Evolutionary conservation across 2,797 vertebrate species (phyloP), one percentile per base, ranked within the genome.

Genomic region (Buphagus erythrorhynchus): DNA sequence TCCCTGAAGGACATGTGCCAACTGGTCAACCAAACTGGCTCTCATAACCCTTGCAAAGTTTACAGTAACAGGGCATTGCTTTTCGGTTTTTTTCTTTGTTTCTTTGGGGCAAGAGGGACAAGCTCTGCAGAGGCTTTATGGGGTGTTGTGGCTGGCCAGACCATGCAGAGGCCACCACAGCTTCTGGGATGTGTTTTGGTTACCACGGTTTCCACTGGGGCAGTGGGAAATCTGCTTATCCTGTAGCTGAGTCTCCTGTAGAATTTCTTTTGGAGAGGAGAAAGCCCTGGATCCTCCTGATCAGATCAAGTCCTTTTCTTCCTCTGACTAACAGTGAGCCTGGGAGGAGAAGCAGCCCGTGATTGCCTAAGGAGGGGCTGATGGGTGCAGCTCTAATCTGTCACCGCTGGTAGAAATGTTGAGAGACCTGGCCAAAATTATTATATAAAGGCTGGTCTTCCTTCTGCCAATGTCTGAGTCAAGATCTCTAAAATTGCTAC

Each of bases 351-450:
- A 73, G 33, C 7, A 63, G 54, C 38, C 36, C 3, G 2, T 29
- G 65, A 57, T 71, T 90, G 46, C 71, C 43, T 46, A 72, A 72
- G 74, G 71, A 83, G 57, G 26, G 69, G 48, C 68, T 58, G 29
- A 33, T 73, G 35, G 52, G 58, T n/a, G 31, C 73, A 94, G 61
- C 57, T 87, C 22, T 82, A 68, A 72, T 81, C 69, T 59, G 46
- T 73, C 62, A 73, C 36, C 10, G 1, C 54, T 61, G 58, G 7
- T 54, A 33, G 61, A 91, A 95, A 49, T 43, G 31, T 35, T 43
- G 52, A 68, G 59, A 49, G 31, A 82, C 51, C 43, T 79, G 43
- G 57, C 28, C 67, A 74, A 69, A 89, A 76, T 52, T 18, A 40
- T 36, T 35, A 2, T 16, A 16, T 17, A 43, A 48, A 88, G 33